Evolutionary conservation across 2,113 vertebrate species (phyloP), one percentile per base, ranked within the genome.

Genomic region (Cynoglossus semilaevis): DNA sequence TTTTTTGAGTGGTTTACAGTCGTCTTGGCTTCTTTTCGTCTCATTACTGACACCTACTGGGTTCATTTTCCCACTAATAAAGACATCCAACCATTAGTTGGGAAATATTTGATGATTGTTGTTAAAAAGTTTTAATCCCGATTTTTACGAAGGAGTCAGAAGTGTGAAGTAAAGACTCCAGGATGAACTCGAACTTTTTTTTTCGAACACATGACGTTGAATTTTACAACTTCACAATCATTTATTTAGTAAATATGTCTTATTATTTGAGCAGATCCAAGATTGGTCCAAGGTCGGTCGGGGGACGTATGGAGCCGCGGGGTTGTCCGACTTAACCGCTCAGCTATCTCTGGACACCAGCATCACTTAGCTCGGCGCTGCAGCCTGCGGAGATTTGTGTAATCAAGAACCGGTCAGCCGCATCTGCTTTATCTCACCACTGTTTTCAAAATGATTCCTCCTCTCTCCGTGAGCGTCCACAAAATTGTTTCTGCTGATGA

Each of bases 301-400:
- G 22, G 40, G 44, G 65, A 61, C 36, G 5, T 15, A 8, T 2
- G 0, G 16, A 51, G 48, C 71, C 70, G 15, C 47, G 7, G 55
- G 74, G 65, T 36, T 19, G 66, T 50, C 68, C 8, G 53, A 72
- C 51, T 58, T 59, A 63, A 53, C 51, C 58, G 37, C 65, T 65
- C 61, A 6, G 47, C 53, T 76, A 44, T 76, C 65, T 73, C 61
- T 60, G 66, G 47, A 52, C 56, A 34, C 60, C n/a, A 53, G 45
- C 70, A 16, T 67, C 47, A 13, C 58, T 67, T 58, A 43, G 11
- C 22, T 44, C 49, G 13, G 17, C 40, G 70, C 70, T 19, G 3
- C 58, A 17, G 37, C 70, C 68, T 47, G 54, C 61, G 65, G 70
- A 64, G 51, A 52, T 75, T 73, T 72, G 17, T 71, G 42, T 66